These are phyloP conservation scores for Crotalus viridis DNA, from an alignment of 2,113 vertebrate species.

Conservation along the genomic window DNA sequence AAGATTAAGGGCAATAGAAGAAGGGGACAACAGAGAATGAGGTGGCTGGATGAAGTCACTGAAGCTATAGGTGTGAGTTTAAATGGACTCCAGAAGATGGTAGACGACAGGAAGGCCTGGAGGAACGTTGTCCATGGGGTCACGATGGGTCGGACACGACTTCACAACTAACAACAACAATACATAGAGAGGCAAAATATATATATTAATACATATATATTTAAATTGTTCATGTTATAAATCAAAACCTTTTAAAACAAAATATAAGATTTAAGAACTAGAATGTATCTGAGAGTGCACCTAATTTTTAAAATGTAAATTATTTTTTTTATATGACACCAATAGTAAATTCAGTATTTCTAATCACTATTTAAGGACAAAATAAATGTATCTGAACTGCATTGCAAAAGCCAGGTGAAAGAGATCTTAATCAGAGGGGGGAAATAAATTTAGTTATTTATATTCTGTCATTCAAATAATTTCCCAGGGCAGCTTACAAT, in stretches of 20 bases:
- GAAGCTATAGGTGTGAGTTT: no score
- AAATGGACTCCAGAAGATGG: no score
- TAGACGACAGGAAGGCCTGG: no score
- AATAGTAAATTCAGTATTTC: background rate
- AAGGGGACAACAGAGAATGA: no score
- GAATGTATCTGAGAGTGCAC: background rate
- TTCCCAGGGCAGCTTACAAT: background rate
- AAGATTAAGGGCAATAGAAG: no score
- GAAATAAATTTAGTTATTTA: background rate
- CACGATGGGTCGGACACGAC: no score
- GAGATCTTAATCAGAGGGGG: background rate
- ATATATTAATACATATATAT: background rate
- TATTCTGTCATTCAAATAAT: background rate
- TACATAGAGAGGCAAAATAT: background rate
- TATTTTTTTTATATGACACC: background rate
- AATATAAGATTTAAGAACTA: background rate
- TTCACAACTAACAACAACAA: no score
- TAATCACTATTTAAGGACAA: background rate
- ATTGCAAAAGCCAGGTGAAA: background rate
- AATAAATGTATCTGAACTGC: background rate
- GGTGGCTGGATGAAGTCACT: no score
- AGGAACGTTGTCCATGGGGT: no score
- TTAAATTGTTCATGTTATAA: background rate
- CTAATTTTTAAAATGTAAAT: background rate
- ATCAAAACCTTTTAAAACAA: background rate